Evolutionary conservation across 2,113 vertebrate species (phyloP).

Genomic region (Proteles cristata): DNA sequence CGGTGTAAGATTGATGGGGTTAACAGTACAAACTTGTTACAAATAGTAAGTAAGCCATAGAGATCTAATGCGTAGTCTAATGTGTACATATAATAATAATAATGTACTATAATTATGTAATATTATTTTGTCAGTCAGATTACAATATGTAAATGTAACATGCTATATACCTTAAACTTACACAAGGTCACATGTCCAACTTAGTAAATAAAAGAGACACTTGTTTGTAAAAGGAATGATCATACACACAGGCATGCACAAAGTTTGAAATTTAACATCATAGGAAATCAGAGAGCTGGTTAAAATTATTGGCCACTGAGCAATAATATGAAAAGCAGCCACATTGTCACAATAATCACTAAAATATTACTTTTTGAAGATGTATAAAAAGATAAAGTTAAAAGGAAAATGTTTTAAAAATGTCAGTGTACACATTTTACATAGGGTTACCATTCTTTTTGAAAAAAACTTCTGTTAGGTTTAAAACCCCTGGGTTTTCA

Average conservation of each 20-base stretch:
- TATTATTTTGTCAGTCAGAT: neutral
- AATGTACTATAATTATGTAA: neutral
- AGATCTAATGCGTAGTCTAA: neutral
- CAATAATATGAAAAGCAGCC: neutral
- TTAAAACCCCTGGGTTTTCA: neutral
- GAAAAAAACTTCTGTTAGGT: neutral
- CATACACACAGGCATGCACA: neutral
- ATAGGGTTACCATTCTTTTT: neutral
- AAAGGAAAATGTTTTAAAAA: neutral
- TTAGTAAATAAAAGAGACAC: neutral
- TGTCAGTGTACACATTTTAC: neutral
- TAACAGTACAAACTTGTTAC: neutral
- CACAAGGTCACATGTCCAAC: neutral
- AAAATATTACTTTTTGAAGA: neutral
- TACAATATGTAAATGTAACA: neutral
- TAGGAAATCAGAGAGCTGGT: neutral
- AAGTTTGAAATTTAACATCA: neutral
- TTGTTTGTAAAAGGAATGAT: neutral
- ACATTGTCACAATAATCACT: neutral
- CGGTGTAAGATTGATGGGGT: neutral
- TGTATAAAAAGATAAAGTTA: neutral
- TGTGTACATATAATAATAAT: neutral
- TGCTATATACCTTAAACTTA: neutral
- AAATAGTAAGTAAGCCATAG: neutral
- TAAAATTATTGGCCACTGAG: neutral